phyloP scores from a whole-genome alignment of 2,113 vertebrate genomes.

The Glaucomys volans region DNA sequence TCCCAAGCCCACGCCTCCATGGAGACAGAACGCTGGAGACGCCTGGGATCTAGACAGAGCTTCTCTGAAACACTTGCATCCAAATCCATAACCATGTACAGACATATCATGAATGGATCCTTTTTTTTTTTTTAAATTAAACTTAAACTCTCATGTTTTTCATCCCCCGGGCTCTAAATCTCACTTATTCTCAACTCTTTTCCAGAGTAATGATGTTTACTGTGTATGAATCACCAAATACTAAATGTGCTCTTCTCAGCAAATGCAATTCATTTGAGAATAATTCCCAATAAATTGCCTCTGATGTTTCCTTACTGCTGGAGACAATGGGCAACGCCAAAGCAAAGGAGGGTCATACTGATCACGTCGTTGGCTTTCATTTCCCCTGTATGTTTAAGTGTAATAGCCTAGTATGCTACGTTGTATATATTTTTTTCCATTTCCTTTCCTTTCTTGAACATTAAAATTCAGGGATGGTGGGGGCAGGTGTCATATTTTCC shows the following conservation, averaged over 20 bases:
- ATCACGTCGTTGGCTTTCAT: conserved; percentile 24
- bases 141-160: conserved; percentile 44
- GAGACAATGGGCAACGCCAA: not conserved
- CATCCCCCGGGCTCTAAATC: conserved; percentile 60
- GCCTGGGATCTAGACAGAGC: not conserved
- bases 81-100: not conserved
- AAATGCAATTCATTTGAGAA: conserved; percentile 70
- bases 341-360: not conserved
- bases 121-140: conserved; percentile 49
- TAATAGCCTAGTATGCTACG: not conserved
- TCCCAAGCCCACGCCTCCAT: not conserved
- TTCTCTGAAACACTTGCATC: not conserved
- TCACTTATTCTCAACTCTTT: conserved; percentile 64
- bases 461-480: not conserved
- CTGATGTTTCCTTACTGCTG: conserved; percentile 38
- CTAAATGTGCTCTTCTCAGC: conserved; percentile 69
- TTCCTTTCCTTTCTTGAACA: conserved; percentile 35
- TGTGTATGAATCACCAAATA: conserved; percentile 64
- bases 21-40: rapidly evolving
- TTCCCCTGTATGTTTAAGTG: conserved; percentile 24
- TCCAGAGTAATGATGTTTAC: conserved; percentile 60
- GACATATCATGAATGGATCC: not conserved
- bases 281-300: conserved; percentile 23
- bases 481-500: not conserved
- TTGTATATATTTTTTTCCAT: not conserved